phyloP scores from a whole-genome alignment of 2,113 vertebrate genomes.

The Neotragus pygmaeus region DNA sequence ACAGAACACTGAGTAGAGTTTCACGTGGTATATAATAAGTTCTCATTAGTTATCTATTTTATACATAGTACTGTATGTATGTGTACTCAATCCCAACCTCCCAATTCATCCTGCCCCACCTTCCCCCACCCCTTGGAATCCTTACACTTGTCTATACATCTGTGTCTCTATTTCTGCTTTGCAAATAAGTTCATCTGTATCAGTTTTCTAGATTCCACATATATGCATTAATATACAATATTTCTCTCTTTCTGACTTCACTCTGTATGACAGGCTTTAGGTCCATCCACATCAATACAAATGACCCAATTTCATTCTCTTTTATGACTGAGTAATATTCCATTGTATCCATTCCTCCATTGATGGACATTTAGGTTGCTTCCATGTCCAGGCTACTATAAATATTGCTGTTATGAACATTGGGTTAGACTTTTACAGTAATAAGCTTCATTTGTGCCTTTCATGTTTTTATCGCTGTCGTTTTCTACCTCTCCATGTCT shows the following conservation, averaged over 20 bases:
- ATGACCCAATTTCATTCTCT: neutral
- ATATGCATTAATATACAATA: neutral
- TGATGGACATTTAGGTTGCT: neutral
- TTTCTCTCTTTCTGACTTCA: neutral
- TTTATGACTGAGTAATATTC: neutral
- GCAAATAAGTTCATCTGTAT: neutral
- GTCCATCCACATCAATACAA: neutral
- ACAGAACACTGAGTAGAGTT: neutral
- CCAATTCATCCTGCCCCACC: neutral
- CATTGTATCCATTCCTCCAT: neutral
- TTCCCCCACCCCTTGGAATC: neutral
- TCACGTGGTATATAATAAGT: neutral
- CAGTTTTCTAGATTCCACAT: neutral
- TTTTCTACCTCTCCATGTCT: slow-evolving; percentile 52
- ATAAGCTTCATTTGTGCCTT: neutral
- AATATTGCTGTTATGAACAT: neutral
- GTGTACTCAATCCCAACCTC: neutral
- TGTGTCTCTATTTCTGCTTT: neutral
- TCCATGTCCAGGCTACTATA: neutral
- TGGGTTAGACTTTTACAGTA: neutral
- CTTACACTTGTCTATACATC: neutral
- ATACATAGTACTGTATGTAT: neutral
- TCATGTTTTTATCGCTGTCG: slow-evolving; percentile 20
- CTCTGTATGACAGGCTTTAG: neutral
- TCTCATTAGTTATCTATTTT: neutral